These are phyloP conservation scores for Andrena trimmerana DNA, from an alignment of 2,888 invertebrate genomes.

Conservation along the genomic window DNA sequence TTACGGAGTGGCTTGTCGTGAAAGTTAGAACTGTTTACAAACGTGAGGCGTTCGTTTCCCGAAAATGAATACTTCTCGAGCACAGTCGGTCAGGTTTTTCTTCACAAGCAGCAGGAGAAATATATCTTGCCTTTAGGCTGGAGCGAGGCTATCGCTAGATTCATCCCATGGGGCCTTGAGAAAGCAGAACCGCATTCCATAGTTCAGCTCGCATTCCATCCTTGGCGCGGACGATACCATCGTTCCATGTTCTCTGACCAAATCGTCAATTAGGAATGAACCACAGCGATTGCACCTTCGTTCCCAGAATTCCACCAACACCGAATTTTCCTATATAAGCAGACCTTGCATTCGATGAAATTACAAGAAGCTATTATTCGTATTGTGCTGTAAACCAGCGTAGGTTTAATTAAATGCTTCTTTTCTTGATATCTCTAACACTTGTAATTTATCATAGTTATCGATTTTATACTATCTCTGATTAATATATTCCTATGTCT, in stretches of 20 bases:
- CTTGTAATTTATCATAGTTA: too few relatives aligned
- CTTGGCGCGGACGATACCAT: constrained; percentile 32
- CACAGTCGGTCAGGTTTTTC: not conserved
- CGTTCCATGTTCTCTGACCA: not conserved
- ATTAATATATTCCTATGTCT: too few relatives aligned
- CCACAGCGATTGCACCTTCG: not conserved
- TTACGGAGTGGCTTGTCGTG: too few relatives aligned
- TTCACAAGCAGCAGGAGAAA: constrained; percentile 4
- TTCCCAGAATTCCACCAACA: not conserved
- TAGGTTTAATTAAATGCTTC: too few relatives aligned
- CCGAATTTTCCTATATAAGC: not conserved
- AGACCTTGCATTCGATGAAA: not conserved
- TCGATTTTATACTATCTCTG: too few relatives aligned
- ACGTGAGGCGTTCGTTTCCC: not conserved
- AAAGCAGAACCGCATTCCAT: constrained; percentile 69
- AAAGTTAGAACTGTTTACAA: too few relatives aligned
- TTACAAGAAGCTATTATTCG: too few relatives aligned
- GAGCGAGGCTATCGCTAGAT: constrained; percentile 56
- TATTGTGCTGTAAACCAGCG: too few relatives aligned
- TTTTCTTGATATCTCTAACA: too few relatives aligned
- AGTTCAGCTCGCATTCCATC: constrained; percentile 61
- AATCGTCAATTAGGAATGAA: constrained; percentile 18
- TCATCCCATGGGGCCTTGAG: constrained; percentile 59
- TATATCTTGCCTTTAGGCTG: constrained; percentile 38
- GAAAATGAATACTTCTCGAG: constrained; percentile 1